A percentile compares a stretch with the other conserved stretches of the same genome.
Conservation (phyloP, 2,113 vertebrate species). For the Grammomys dolichurus region DNA sequence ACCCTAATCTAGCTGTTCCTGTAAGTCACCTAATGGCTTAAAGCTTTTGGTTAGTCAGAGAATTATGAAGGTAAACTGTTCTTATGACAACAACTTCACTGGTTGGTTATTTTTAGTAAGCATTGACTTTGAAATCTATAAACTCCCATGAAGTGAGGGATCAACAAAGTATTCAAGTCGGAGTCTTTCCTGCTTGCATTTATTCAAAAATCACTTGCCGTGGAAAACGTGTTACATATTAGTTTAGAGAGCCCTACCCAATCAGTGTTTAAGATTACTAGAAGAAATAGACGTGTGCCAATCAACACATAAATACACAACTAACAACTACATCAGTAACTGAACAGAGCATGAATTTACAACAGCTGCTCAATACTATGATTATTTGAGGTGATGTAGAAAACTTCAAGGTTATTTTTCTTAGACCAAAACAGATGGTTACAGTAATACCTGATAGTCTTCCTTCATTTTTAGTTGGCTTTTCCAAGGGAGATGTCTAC, state of each 20-base stretch:
- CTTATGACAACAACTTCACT: neutral
- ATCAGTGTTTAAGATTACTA: neutral
- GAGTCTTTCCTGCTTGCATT: neutral
- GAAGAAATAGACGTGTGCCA: neutral
- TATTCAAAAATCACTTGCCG: constrained; percentile 30
- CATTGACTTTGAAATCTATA: neutral
- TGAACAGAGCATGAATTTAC: neutral
- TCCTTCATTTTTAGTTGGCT: neutral
- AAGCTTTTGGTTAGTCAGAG: neutral
- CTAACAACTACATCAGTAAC: neutral
- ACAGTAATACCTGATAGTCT: neutral
- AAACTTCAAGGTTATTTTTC: neutral
- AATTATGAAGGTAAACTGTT: neutral
- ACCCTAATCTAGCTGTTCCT: neutral
- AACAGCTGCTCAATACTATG: neutral
- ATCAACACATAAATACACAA: neutral
- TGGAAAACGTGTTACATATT: neutral
- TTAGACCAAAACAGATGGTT: neutral
- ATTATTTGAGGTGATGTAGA: neutral
- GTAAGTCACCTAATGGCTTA: neutral
- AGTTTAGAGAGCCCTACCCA: neutral
- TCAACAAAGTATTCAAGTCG: neutral
- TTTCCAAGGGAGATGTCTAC: neutral
- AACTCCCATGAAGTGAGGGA: neutral
- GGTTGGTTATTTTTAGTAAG: constrained; percentile 1